phyloP scores from a whole-genome alignment of 2,797 vertebrate genomes.

The Aphelocoma californica region DNA sequence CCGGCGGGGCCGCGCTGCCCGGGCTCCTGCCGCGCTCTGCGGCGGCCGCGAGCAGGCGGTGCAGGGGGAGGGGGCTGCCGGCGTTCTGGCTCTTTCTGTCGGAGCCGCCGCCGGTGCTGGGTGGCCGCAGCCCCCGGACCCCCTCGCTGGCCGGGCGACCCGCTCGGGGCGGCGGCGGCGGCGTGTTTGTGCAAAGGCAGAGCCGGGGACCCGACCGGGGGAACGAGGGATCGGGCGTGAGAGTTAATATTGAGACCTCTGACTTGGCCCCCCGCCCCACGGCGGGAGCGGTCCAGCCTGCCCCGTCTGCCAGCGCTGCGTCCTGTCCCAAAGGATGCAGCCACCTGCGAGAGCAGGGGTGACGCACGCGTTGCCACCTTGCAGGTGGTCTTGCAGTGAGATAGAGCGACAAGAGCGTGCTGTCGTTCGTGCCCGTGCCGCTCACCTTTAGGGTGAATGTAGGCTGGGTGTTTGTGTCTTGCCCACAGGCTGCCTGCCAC shows the following conservation, averaged over 20 bases:
- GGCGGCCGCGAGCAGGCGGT: background rate
- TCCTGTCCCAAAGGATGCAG: background rate
- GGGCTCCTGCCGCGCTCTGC: background rate
- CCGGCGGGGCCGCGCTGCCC: background rate
- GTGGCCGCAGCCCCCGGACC: background rate
- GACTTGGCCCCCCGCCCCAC: background rate
- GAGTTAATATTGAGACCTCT: background rate
- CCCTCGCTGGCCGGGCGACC: background rate
- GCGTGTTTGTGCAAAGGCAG: background rate
- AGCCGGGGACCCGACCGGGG: background rate
- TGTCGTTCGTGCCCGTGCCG: background rate
- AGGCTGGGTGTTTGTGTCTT: background rate
- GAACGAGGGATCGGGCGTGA: background rate
- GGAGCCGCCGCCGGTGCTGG: background rate
- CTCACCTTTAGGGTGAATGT: background rate
- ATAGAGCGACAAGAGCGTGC: background rate
- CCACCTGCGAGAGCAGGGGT: background rate
- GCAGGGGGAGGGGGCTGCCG: background rate
- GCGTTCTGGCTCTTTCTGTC: slow-evolving; percentile 8
- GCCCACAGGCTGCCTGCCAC: background rate
- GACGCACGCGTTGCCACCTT: background rate
- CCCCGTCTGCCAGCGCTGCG: background rate
- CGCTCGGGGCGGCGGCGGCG: background rate
- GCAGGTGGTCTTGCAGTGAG: background rate
- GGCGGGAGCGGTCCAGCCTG: background rate